Base-by-base conservation (phyloP, 2,888 invertebrate species). In the Yponomeuta plumbellus region DNA sequence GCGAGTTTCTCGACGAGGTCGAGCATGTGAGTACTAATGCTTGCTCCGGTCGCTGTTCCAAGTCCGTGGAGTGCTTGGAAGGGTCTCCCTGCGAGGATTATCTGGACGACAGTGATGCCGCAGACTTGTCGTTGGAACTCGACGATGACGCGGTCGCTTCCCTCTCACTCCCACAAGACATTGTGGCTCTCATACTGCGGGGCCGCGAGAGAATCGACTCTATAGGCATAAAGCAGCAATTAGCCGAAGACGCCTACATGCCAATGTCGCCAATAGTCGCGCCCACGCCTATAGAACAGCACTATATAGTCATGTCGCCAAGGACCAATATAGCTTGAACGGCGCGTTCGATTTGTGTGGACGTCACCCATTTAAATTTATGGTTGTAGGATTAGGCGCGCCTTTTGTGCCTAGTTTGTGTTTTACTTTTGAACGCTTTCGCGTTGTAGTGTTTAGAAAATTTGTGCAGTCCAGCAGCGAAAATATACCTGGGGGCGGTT, bases 271-370 rank as follows among this genome's bases (percentile, higher is more conserved):
- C 91, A 0, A 77, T 84, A 17, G 78, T 78, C 1, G 83, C 86
- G 10, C 67, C 82, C 1, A 39, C 63, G 23, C 80, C 83, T 1
- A 73, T 81, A 5, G 88, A 86, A 44, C 83, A 86, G 64, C 88
- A 88, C 73, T 91, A 91, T 69, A 87, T 88, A 58, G 84, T 84
- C 20, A 91, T 91, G 90, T 86, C 88, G 13, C 90, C 90, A 0
- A 71, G 84, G 69, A 78, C 86, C 39, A 83, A 88, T 68, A 75
- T 83, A 71, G 86, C 87, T 68, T 87, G 76, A 83, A 68, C 66
- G 73, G 44, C 21, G 39, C 40, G 64, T 13, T 20, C 13, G 26
- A 39, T 13, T n/a, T 11, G 44, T 44, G 40, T 71, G 72, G 73
- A 73, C 71, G 65, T 44, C 61, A 52, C 17, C 44, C 44, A 52